These are phyloP conservation scores for Pyrgilauda ruficollis DNA, from an alignment of 2,113 vertebrate species.

Conservation along the genomic window DNA sequence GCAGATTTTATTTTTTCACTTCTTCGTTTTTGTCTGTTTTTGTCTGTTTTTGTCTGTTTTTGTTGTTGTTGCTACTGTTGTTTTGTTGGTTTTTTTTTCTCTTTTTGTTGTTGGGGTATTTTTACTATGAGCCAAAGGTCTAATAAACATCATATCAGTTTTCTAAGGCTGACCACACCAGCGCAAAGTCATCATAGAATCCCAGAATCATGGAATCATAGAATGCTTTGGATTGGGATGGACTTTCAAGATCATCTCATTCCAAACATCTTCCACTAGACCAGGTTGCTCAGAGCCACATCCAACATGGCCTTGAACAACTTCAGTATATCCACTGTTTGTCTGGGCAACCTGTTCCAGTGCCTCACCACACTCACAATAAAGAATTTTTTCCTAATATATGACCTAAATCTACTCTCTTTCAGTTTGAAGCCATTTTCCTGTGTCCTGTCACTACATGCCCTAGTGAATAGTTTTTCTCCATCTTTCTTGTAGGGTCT, in stretches of 20 bases:
- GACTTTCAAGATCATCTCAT: not conserved
- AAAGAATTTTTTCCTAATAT: not conserved
- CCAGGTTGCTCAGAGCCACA: not conserved
- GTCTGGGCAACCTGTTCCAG: not conserved
- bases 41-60: not conserved
- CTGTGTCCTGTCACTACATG: not conserved
- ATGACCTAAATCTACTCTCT: not conserved
- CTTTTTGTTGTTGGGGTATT: not conserved
- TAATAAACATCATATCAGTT: not conserved
- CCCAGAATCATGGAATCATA: not conserved
- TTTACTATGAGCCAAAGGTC: not conserved
- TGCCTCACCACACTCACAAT: not conserved
- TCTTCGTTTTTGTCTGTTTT: not conserved
- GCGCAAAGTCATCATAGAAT: not conserved
- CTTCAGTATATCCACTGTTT: not conserved
- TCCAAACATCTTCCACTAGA: not conserved
- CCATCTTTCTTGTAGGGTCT: not conserved
- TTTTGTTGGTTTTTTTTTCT: not conserved
- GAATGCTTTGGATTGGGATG: not conserved
- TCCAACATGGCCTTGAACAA: not conserved
- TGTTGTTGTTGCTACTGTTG: not conserved
- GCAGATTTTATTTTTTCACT: not conserved
- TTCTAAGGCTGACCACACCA: not conserved
- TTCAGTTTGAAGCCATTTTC: not conserved
- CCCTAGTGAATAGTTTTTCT: not conserved